phyloP scores from a whole-genome alignment of 1,140 invertebrate genomes.

The Leptinotarsa undecemlineata region DNA sequence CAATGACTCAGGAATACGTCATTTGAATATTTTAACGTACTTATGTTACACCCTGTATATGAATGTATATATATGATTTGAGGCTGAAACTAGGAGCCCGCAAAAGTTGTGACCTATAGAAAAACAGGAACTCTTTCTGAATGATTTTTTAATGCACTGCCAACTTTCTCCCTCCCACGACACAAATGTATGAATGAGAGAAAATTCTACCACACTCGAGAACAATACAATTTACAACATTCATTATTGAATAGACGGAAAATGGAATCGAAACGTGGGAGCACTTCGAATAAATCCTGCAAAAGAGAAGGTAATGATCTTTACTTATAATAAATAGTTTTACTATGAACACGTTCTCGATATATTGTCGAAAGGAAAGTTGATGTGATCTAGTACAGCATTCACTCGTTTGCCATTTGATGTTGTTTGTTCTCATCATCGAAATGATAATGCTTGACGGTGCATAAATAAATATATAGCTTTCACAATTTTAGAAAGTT shows the following conservation, averaged over 20 bases:
- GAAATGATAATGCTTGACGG: neutral
- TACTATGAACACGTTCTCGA: neutral
- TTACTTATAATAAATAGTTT: neutral
- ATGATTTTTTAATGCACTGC: too few relatives aligned
- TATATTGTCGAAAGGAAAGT: conserved; percentile 5
- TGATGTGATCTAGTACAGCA: neutral
- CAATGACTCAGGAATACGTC: too few relatives aligned
- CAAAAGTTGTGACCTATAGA: too few relatives aligned
- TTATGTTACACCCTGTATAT: too few relatives aligned
- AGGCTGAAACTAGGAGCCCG: too few relatives aligned
- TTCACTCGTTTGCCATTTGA: neutral
- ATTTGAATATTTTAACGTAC: too few relatives aligned
- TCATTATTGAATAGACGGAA: neutral
- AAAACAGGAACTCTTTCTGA: too few relatives aligned
- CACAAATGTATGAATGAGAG: neutral
- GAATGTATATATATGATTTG: too few relatives aligned
- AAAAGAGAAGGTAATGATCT: conserved; percentile 8
- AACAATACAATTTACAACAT: conserved; percentile 3
- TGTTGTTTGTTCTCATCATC: neutral
- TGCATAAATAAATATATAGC: too few relatives aligned
- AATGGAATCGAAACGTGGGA: neutral
- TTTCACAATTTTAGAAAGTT: too few relatives aligned
- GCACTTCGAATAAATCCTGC: neutral
- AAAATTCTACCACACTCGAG: neutral
- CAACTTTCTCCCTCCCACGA: neutral